Evolutionary conservation across 1,140 invertebrate species (phyloP).

Genomic region (Drosophila triauraria): DNA sequence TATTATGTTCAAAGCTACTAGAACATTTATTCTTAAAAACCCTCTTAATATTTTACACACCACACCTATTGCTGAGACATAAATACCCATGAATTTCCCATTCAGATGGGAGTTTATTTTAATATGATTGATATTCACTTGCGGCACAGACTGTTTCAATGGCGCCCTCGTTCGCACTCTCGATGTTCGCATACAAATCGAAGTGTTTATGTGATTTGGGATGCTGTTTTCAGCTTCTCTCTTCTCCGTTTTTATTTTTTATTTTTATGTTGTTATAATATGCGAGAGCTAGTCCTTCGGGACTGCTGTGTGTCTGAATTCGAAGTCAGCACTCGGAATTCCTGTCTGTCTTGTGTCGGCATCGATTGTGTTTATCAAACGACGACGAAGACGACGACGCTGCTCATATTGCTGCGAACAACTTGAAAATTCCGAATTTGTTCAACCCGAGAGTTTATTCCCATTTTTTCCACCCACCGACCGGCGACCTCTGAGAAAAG

Average conservation of each 20-base stretch:
- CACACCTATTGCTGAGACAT: not conserved
- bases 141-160: slow-evolving; percentile 31
- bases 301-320: slow-evolving; percentile 15
- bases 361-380: slow-evolving; percentile 59
- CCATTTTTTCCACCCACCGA: not conserved
- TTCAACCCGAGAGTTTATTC: slow-evolving; percentile 18
- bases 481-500: not conserved
- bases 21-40: too few relatives aligned
- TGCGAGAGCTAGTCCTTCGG: slow-evolving; percentile 36
- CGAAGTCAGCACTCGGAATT: slow-evolving; percentile 29
- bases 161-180: slow-evolving; percentile 18
- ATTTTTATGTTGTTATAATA: slow-evolving; percentile 50
- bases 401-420: slow-evolving; percentile 43
- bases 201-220: slow-evolving; percentile 67
- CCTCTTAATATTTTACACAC: too few relatives aligned
- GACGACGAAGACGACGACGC: slow-evolving; percentile 7
- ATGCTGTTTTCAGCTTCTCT: slow-evolving; percentile 28
- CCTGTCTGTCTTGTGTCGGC: slow-evolving; percentile 29
- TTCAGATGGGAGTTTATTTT: not conserved
- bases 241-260: slow-evolving; percentile 6
- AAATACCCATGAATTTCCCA: not conserved
- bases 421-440: slow-evolving; percentile 61
- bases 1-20: too few relatives aligned
- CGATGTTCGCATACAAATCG: slow-evolving; percentile 49
- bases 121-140: slow-evolving; percentile 14